Evolutionary conservation across 2,888 invertebrate genomes (phyloP).

Genomic region (Scaptomyza parva): DNA sequence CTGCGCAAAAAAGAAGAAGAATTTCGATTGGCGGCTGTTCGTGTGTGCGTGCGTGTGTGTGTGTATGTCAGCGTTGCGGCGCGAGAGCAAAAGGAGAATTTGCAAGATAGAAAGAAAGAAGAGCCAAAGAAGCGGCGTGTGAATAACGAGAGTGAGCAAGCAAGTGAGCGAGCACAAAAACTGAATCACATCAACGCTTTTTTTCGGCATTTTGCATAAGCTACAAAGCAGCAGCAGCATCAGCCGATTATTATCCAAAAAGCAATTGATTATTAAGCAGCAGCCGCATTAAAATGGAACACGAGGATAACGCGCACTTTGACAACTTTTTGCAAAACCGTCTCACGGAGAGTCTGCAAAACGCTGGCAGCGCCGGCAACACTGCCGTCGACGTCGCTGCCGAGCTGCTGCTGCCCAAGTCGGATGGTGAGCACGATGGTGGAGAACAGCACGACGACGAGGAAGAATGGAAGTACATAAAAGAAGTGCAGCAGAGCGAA

Average conservation of each 20-base stretch:
- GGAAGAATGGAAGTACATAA: slow-evolving; percentile 95
- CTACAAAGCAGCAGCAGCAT: slow-evolving; percentile 23
- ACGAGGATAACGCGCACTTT: slow-evolving; percentile 81
- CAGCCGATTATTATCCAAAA: slow-evolving; percentile 14
- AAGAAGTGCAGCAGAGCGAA: slow-evolving; percentile 87
- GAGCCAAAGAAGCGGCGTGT: slow-evolving; percentile 64
- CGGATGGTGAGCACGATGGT: slow-evolving; percentile 69
- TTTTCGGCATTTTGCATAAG: slow-evolving; percentile 43
- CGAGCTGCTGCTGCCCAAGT: slow-evolving; percentile 72
- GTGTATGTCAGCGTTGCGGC: slow-evolving; percentile 59
- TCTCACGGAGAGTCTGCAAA: slow-evolving; percentile 78
- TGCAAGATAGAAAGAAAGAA: slow-evolving; percentile 59
- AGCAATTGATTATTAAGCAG: slow-evolving; percentile 48
- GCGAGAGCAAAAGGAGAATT: slow-evolving; percentile 70
- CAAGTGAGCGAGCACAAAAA: slow-evolving; percentile 33
- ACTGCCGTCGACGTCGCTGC: slow-evolving; percentile 58
- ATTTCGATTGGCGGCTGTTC: slow-evolving; percentile 66
- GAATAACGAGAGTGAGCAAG: slow-evolving; percentile 57
- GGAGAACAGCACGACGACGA: slow-evolving; percentile 85
- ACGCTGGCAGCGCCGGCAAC: slow-evolving; percentile 65
- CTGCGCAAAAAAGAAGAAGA: slow-evolving; percentile 56
- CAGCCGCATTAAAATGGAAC: slow-evolving; percentile 73
- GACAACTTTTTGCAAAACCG: slow-evolving; percentile 79
- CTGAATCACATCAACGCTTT: slow-evolving; percentile 53
- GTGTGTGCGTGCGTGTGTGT: slow-evolving; percentile 52